A percentile compares a stretch with the other conserved stretches of the same genome.
Evolutionary conservation across 2,888 invertebrate genomes (phyloP).

Genomic region (Lucinisca nassula): DNA sequence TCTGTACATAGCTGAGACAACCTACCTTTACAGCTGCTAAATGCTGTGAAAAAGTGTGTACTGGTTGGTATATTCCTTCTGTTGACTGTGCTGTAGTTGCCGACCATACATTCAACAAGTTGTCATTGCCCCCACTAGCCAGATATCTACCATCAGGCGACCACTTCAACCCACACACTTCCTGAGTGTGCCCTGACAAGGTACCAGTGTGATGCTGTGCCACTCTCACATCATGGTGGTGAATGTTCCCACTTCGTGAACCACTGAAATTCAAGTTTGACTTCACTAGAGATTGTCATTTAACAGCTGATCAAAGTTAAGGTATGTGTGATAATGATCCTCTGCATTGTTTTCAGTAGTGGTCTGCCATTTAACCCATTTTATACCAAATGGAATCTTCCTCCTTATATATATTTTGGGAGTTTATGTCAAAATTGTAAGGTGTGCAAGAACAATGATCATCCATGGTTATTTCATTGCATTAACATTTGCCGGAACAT

Average conservation of each 20-base stretch:
- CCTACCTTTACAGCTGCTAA: constrained; percentile 88
- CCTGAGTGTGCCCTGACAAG: constrained; percentile 91
- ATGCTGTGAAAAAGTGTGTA: constrained; percentile 90
- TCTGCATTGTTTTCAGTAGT: too few relatives aligned
- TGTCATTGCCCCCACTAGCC: constrained; percentile 99
- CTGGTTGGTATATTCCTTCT: constrained; percentile 79
- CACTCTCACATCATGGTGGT: constrained; percentile 98
- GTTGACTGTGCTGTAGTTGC: constrained; percentile 70
- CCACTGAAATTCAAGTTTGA: constrained; percentile 91
- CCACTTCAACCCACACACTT: constrained; percentile 98
- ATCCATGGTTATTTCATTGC: too few relatives aligned
- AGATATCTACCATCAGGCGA: constrained; percentile 97
- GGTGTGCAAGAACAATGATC: too few relatives aligned
- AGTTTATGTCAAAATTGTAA: too few relatives aligned
- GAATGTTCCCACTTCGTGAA: constrained; percentile 95
- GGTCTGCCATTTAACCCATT: too few relatives aligned
- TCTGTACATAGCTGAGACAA: too few relatives aligned
- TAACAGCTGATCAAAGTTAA: too few relatives aligned
- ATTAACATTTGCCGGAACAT: too few relatives aligned
- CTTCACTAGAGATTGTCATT: too few relatives aligned
- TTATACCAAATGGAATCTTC: too few relatives aligned
- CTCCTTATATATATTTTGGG: too few relatives aligned
- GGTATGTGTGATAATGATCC: too few relatives aligned
- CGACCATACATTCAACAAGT: constrained; percentile 96
- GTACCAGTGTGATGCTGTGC: constrained; percentile 94